These are phyloP conservation scores for Trididemnum nubilum DNA, from an alignment of 23 tunicate genomes.

Conservation along the genomic window DNA sequence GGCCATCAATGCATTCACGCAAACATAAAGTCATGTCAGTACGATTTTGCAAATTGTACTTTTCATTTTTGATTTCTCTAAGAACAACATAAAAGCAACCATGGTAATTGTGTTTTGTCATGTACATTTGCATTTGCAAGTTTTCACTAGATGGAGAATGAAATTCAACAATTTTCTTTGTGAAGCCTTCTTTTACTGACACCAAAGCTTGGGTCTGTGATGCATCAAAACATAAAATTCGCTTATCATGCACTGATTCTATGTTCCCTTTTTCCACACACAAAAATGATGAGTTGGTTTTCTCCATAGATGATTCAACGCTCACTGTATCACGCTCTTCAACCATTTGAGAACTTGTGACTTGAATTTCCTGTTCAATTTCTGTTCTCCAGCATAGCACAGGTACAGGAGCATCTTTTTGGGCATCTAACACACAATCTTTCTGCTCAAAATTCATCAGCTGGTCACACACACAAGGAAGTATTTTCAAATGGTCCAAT, in stretches of 20 bases:
- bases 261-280: conserved; percentile 27
- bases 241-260: not conserved
- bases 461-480: conserved; percentile 25
- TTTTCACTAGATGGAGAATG: not conserved
- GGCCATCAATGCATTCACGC: conserved; percentile 23
- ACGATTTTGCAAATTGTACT: conserved; percentile 34
- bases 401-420: conserved; percentile 22
- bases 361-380: not conserved
- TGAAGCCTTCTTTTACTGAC: conserved; percentile 39
- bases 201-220: conserved; percentile 1
- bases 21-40: conserved; percentile 9
- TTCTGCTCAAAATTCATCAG: not conserved
- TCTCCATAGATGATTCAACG: conserved; percentile 33
- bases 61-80: conserved; percentile 28
- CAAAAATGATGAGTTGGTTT: conserved; percentile 60
- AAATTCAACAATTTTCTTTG: conserved; percentile 29
- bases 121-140: conserved; percentile 3
- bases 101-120: conserved; percentile 42
- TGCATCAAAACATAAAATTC: conserved; percentile 18
- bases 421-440: not conserved
- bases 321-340: conserved; percentile 7
- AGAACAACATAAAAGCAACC: conserved; percentile 37
- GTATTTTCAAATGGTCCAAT: not conserved
- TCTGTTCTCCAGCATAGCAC: conserved; percentile 36
- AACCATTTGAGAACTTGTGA: not conserved